These are phyloP conservation scores for Phylloscopus collybita DNA, from an alignment of 2,797 vertebrate genomes.

Conservation along the genomic window DNA sequence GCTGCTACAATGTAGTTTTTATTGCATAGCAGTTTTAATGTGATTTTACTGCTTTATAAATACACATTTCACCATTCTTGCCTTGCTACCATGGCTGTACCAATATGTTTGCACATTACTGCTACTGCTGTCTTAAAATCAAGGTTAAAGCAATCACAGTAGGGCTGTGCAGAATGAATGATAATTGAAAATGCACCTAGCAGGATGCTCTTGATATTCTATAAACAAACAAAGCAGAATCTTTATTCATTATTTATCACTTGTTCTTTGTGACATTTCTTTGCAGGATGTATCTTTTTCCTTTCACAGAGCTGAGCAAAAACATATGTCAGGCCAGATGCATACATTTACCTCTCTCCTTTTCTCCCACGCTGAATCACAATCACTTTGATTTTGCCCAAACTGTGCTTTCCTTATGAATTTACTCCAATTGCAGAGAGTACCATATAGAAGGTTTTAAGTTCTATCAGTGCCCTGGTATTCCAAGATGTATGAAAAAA, in stretches of 20 bases:
- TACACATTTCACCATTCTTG: constrained; percentile 36
- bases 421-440: background rate
- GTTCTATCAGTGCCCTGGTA: background rate
- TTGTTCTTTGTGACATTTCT: constrained; percentile 25
- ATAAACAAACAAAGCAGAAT: constrained; percentile 37
- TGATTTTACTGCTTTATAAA: constrained; percentile 57
- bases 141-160: constrained; percentile 60
- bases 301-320: background rate
- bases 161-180: constrained; percentile 9
- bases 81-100: background rate
- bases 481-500: background rate
- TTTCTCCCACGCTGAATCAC: background rate
- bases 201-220: constrained; percentile 23
- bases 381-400: background rate
- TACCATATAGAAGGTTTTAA: background rate
- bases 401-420: background rate
- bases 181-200: constrained; percentile 37
- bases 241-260: constrained; percentile 50
- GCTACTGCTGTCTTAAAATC: constrained; percentile 50
- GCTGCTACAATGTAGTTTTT: constrained; percentile 13
- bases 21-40: constrained; percentile 45
- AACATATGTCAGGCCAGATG: background rate
- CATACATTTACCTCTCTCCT: background rate
- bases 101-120: constrained; percentile 4
- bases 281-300: background rate